phyloP scores from a whole-genome alignment of 2,888 invertebrate species.

The Caenorhabditis sinica region DNA sequence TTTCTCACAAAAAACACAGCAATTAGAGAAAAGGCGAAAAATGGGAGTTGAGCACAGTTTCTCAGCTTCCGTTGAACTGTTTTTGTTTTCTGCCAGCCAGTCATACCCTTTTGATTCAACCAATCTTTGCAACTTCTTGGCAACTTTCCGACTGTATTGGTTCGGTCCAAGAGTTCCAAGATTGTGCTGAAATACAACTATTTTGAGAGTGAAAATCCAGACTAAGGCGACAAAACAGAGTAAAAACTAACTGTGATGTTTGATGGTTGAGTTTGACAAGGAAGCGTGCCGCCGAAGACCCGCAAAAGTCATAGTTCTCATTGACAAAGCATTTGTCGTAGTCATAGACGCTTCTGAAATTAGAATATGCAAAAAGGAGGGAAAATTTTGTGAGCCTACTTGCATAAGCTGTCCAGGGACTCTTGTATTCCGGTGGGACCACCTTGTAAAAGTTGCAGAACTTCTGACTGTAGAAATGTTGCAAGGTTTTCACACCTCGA shows the following conservation, averaged over 20 bases:
- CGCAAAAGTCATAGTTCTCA: slow-evolving; percentile 76
- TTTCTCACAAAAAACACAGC: slow-evolving; percentile 43
- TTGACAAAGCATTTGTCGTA: slow-evolving; percentile 80
- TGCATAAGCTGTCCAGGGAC: slow-evolving; percentile 74
- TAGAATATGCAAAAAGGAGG: slow-evolving; percentile 21
- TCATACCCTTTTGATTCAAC: slow-evolving; percentile 73
- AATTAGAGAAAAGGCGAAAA: slow-evolving; percentile 46
- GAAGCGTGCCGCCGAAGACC: slow-evolving; percentile 75
- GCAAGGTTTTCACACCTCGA: slow-evolving; percentile 63
- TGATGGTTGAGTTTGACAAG: slow-evolving; percentile 76
- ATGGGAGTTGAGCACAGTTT: slow-evolving; percentile 64
- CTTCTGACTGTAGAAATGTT: slow-evolving; percentile 68
- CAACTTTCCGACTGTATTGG: slow-evolving; percentile 52
- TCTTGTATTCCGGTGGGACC: slow-evolving; percentile 72
- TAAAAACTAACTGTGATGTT: slow-evolving; percentile 72
- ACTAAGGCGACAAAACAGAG: background rate
- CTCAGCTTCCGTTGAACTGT: slow-evolving; percentile 65
- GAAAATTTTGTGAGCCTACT: slow-evolving; percentile 46
- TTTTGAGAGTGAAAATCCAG: background rate
- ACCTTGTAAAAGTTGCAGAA: slow-evolving; percentile 74
- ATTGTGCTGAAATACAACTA: slow-evolving; percentile 59
- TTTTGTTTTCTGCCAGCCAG: slow-evolving; percentile 68
- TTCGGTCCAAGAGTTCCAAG: slow-evolving; percentile 65
- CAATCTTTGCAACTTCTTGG: slow-evolving; percentile 73
- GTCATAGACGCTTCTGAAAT: slow-evolving; percentile 71